phyloP scores from a whole-genome alignment of 2,797 vertebrate species.

The Tapirus indicus region DNA sequence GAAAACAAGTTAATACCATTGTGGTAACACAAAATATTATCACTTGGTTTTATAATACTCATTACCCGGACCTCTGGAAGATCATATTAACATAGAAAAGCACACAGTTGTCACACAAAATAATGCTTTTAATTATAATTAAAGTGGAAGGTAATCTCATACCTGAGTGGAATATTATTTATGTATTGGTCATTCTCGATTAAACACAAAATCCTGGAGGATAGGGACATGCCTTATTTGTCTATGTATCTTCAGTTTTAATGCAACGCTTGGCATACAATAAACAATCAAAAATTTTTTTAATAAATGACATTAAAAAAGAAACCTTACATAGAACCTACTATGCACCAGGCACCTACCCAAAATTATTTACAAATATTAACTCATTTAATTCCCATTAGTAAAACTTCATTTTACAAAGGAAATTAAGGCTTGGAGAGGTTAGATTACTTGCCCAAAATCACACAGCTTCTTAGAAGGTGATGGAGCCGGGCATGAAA shows the following conservation, averaged over 20 bases:
- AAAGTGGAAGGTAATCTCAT: slow-evolving; percentile 6
- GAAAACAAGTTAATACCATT: slow-evolving; percentile 47
- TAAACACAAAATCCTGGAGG: slow-evolving; percentile 38
- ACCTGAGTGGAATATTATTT: slow-evolving; percentile 34
- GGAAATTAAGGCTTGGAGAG: slow-evolving; percentile 4
- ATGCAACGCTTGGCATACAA: background rate
- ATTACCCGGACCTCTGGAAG: background rate
- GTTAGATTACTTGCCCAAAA: slow-evolving; percentile 52
- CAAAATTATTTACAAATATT: slow-evolving; percentile 32
- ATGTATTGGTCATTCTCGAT: slow-evolving; percentile 4
- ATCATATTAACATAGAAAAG: slow-evolving; percentile 44
- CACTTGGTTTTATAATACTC: slow-evolving; percentile 13
- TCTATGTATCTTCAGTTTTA: background rate
- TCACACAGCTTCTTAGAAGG: slow-evolving; percentile 4
- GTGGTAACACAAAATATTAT: slow-evolving; percentile 27
- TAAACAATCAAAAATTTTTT: slow-evolving; percentile 59
- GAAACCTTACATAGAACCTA: slow-evolving; percentile 65
- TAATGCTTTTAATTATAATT: slow-evolving; percentile 60
- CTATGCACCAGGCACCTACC: background rate
- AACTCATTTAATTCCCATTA: slow-evolving; percentile 48
- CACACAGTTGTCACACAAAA: slow-evolving; percentile 24
- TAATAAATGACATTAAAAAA: slow-evolving; percentile 54
- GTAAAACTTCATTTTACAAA: slow-evolving; percentile 36
- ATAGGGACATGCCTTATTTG: slow-evolving; percentile 9
- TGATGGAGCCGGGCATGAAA: background rate